These are phyloP conservation scores for mouse (Mus musculus) DNA, from an alignment of 2,113 vertebrate genomes.

Conservation along the genomic window GRCm39 chr11:44815001-44815500, in stretches of 20 bases:
- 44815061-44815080: slow-evolving; percentile 83
- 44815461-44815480: not conserved
- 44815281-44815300: slow-evolving; percentile 98
- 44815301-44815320: slow-evolving; percentile 98
- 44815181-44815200: slow-evolving; percentile 87
- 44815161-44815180: slow-evolving; percentile 87
- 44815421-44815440: not conserved
- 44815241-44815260: slow-evolving; percentile 67
- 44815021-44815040: slow-evolving; percentile 68
- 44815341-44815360: slow-evolving; percentile 99
- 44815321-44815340: slow-evolving; percentile 99
- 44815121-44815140: slow-evolving; percentile 81
- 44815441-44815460: not conserved
- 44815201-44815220: slow-evolving; percentile 78
- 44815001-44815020: slow-evolving; percentile 69
- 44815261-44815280: slow-evolving; percentile 92
- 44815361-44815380: slow-evolving; percentile 99
- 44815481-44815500: not conserved
- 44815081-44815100: slow-evolving; percentile 68
- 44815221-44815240: slow-evolving; percentile 78
- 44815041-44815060: slow-evolving; percentile 72
- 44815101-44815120: slow-evolving; percentile 84
- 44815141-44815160: slow-evolving; percentile 80
- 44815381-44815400: slow-evolving; percentile 99
- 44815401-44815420: slow-evolving; percentile 87